Conservation (phyloP, 2,888 invertebrate genomes). For the Euclidia mi region DNA sequence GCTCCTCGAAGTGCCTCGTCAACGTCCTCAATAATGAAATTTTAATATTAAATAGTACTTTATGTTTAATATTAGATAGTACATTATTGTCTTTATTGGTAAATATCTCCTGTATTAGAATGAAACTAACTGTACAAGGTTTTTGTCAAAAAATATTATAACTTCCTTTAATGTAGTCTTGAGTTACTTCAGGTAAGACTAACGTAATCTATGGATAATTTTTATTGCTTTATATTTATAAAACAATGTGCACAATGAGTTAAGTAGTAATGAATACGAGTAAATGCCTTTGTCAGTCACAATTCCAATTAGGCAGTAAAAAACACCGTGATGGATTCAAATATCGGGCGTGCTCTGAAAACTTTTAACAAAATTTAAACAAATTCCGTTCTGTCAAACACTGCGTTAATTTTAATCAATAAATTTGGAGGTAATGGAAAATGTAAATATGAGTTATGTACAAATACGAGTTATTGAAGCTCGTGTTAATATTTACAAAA, state of each 20-base stretch:
- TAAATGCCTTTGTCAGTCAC: not conserved
- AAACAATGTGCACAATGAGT: too few species aligned
- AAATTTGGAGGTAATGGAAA: not conserved
- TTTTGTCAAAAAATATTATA: too few species aligned
- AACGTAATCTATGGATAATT: too few species aligned
- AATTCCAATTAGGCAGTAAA: not conserved
- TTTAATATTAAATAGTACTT: too few species aligned
- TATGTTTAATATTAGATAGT: too few species aligned
- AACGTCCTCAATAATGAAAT: slow-evolving; percentile 22
- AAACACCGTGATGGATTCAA: not conserved
- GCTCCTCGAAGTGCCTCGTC: slow-evolving; percentile 11
- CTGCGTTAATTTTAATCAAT: not conserved
- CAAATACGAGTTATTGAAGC: not conserved
- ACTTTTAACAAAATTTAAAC: slow-evolving; percentile 3
- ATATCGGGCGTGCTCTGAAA: not conserved
- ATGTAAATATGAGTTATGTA: not conserved
- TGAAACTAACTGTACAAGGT: too few species aligned
- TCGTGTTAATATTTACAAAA: slow-evolving; percentile 1
- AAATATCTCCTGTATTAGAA: too few species aligned
- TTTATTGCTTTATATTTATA: too few species aligned
- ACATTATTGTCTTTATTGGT: too few species aligned
- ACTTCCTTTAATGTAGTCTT: too few species aligned
- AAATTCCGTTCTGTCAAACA: not conserved
- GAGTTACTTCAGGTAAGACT: too few species aligned
- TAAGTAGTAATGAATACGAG: too few species aligned